Evolutionary conservation across 2,113 vertebrate species (phyloP).

Genomic region (Chaetodon trifascialis): DNA sequence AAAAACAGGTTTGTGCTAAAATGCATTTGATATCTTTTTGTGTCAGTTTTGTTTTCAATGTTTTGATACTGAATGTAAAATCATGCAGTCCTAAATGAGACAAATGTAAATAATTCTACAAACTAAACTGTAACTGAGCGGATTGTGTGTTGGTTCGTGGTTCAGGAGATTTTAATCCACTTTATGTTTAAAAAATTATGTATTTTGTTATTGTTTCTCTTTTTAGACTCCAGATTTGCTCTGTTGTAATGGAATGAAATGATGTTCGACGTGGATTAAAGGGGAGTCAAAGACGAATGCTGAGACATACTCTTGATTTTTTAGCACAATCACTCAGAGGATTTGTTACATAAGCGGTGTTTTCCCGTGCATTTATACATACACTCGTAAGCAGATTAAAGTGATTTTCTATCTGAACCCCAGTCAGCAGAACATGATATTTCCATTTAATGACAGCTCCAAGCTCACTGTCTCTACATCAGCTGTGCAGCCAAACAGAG

Average conservation of each 20-base stretch:
- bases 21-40: conserved; percentile 44
- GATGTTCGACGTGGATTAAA: conserved; percentile 68
- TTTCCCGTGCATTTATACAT: conserved; percentile 72
- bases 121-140: too few species aligned
- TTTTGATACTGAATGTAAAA: conserved; percentile 47
- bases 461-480: neutral
- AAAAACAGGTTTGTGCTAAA: conserved; percentile 19
- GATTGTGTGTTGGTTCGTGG: neutral
- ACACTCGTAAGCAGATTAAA: conserved; percentile 77
- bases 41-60: conserved; percentile 7
- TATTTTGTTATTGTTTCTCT: conserved; percentile 14
- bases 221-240: neutral
- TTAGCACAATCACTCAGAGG: conserved; percentile 71
- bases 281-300: conserved; percentile 59
- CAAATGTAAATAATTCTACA: neutral
- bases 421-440: conserved; percentile 71
- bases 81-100: neutral
- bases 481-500: neutral
- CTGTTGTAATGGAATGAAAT: conserved; percentile 30
- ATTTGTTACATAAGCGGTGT: conserved; percentile 80
- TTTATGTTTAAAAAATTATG: neutral
- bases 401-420: conserved; percentile 69
- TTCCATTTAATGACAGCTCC: conserved; percentile 69
- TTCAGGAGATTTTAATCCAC: neutral
- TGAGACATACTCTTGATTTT: conserved; percentile 59